Percentiles rank a stretch among this genome's conserved stretches.
Evolutionary conservation across 2,888 invertebrate species (phyloP).

Genomic region (Argyresthia albistria): DNA sequence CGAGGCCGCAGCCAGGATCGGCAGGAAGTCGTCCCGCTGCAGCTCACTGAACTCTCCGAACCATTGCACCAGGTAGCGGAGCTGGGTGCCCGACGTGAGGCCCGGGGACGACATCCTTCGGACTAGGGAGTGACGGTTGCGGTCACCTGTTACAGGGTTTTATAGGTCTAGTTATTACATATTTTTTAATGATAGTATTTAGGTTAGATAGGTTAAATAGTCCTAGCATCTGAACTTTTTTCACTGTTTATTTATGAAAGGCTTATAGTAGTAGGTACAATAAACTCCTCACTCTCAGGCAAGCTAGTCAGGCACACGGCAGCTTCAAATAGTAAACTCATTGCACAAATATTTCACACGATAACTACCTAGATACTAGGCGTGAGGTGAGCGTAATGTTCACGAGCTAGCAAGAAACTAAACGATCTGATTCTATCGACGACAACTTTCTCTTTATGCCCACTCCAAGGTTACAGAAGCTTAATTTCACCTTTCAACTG

Average conservation of each 20-base stretch:
- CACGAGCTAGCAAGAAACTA: slow-evolving; percentile 20
- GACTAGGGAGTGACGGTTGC: slow-evolving; percentile 30
- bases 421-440: slow-evolving; percentile 22
- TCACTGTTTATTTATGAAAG: too few species aligned
- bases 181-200: too few species aligned
- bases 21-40: slow-evolving; percentile 87
- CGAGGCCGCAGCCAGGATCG: slow-evolving; percentile 76
- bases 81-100: slow-evolving; percentile 79
- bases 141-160: neutral
- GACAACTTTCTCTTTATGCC: slow-evolving; percentile 23
- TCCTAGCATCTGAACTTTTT: too few species aligned
- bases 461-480: slow-evolving; percentile 25
- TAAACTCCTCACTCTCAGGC: slow-evolving; percentile 34
- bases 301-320: slow-evolving; percentile 36
- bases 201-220: too few species aligned
- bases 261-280: too few species aligned
- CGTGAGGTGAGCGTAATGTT: neutral
- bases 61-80: slow-evolving; percentile 88
- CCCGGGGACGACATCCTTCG: slow-evolving; percentile 70
- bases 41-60: slow-evolving; percentile 92
- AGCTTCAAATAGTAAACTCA: slow-evolving; percentile 37
- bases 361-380: slow-evolving; percentile 10
- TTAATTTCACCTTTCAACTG: slow-evolving; percentile 59
- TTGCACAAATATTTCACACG: slow-evolving; percentile 16
- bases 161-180: neutral